Base-by-base conservation (phyloP, 2,888 invertebrate genomes). In the Leptinotarsa peninsularis region DNA sequence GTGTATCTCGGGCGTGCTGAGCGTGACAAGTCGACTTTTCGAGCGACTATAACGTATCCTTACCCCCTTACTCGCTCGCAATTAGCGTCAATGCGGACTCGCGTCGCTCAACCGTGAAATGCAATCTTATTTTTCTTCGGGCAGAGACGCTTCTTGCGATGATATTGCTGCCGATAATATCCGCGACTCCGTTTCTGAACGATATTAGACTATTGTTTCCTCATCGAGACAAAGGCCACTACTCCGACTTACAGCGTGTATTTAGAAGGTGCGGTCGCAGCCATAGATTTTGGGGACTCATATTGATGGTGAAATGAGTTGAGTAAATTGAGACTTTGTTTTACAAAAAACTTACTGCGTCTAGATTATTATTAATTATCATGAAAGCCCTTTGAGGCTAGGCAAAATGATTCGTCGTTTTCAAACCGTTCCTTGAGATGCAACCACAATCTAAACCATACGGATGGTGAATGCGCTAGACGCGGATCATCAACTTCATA, bases 41-140 rank as follows among this genome's bases (percentile, higher is more conserved):
- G 73, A 77, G 75, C 73, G 60, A 73, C 68, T 67, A 69, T 67
- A 76, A 71, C 76, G 73, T 56, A 33, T 52, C 54, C 66, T 72
- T 52, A 23, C 54, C 67, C 67, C 52, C 60, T 58, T 54, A 7
- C 69, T 52, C 33, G 33, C 60, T 72, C 72, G 86, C 86, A 87
- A 87, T 87, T 87, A 87, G 86, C 84, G 86, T 85, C 85, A 86
- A 86, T 86, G 82, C 81, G 81, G 79, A 79, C 84, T 68, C 50
- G 73, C 74, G 69, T 76, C 85, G 85, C 84, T 86, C 86, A 85
- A 86, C 85, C 87, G 85, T 87, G 86, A 87, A 86, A 87, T 86
- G 85, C 86, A 86, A 86, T 87, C 85, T 72, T 69, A 76, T 76
- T 76, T 76, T 76, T 76, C 68, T 74, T 67, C 68, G 69, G 63